These are phyloP conservation scores for Apodemia mormo DNA, from an alignment of 2,888 invertebrate genomes.

Conservation along the genomic window DNA sequence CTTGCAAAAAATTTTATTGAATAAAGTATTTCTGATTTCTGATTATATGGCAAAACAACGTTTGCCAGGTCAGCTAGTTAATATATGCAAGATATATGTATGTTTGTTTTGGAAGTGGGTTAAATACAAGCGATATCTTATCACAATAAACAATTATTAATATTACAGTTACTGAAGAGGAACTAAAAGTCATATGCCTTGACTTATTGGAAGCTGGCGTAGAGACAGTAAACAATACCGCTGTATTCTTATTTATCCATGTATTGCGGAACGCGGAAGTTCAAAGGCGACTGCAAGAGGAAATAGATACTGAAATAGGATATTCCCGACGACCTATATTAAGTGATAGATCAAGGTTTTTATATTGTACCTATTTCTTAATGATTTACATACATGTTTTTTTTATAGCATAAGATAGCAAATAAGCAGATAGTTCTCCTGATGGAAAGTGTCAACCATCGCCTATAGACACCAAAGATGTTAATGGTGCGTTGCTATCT, in stretches of 20 bases:
- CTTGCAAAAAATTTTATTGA: too few relatives aligned
- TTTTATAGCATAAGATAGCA: too few relatives aligned
- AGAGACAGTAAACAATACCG: slow-evolving; percentile 86
- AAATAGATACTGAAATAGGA: slow-evolving; percentile 83
- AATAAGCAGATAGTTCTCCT: too few relatives aligned
- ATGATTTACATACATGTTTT: background rate
- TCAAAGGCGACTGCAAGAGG: slow-evolving; percentile 79
- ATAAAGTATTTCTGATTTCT: too few relatives aligned
- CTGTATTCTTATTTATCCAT: slow-evolving; percentile 82
- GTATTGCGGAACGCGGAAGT: slow-evolving; percentile 81
- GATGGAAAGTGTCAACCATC: too few relatives aligned
- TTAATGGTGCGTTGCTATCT: too few relatives aligned
- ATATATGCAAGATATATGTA: too few relatives aligned
- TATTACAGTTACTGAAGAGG: slow-evolving; percentile 58
- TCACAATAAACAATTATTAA: background rate
- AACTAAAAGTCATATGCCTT: slow-evolving; percentile 78
- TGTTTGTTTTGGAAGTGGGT: too few relatives aligned
- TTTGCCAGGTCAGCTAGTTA: too few relatives aligned
- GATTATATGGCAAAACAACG: too few relatives aligned
- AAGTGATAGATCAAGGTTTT: slow-evolving; percentile 77
- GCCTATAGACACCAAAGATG: too few relatives aligned
- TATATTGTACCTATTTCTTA: background rate
- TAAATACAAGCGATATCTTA: too few relatives aligned
- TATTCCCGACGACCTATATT: slow-evolving; percentile 75
- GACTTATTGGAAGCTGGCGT: slow-evolving; percentile 87